Evolutionary conservation across 2,888 invertebrate species (phyloP).

Genomic region (Silvanus unidentatus): DNA sequence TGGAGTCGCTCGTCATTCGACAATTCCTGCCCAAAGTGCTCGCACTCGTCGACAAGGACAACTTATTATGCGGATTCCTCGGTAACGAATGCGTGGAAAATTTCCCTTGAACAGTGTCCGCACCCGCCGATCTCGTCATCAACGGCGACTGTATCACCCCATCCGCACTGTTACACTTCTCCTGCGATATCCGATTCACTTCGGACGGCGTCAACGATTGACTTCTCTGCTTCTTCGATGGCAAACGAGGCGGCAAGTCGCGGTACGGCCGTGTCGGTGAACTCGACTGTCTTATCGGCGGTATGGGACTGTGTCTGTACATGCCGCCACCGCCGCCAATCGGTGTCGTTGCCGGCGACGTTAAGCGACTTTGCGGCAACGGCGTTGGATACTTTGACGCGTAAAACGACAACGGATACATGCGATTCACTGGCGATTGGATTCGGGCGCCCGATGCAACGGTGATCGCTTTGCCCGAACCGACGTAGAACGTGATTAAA

Average conservation of each 20-base stretch:
- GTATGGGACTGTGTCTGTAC: slow-evolving; percentile 48
- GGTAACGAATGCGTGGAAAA: slow-evolving; percentile 58
- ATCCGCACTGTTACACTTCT: slow-evolving; percentile 65
- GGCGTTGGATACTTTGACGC: slow-evolving; percentile 55
- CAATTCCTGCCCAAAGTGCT: slow-evolving; percentile 45
- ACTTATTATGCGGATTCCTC: slow-evolving; percentile 45
- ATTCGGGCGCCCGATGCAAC: slow-evolving; percentile 84
- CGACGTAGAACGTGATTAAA: slow-evolving; percentile 85
- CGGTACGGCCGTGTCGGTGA: slow-evolving; percentile 53
- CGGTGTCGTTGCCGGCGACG: slow-evolving; percentile 44
- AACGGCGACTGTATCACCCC: slow-evolving; percentile 56
- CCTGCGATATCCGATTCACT: slow-evolving; percentile 47
- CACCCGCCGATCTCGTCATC: slow-evolving; percentile 46
- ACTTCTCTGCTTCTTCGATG: slow-evolving; percentile 65
- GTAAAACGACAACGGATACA: slow-evolving; percentile 71
- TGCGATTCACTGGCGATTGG: slow-evolving; percentile 76
- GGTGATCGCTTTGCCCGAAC: slow-evolving; percentile 80
- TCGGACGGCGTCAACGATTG: slow-evolving; percentile 69
- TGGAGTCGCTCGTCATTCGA: slow-evolving; percentile 57
- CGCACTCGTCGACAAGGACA: slow-evolving; percentile 51
- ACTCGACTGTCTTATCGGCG: slow-evolving; percentile 40
- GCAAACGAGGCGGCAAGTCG: slow-evolving; percentile 48
- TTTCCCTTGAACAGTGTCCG: slow-evolving; percentile 41
- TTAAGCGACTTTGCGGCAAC: slow-evolving; percentile 47
- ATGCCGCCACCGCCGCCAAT: slow-evolving; percentile 40